Evolutionary conservation across 23 tunicate genomes (phyloP).

Genomic region (Diplosoma virens): DNA sequence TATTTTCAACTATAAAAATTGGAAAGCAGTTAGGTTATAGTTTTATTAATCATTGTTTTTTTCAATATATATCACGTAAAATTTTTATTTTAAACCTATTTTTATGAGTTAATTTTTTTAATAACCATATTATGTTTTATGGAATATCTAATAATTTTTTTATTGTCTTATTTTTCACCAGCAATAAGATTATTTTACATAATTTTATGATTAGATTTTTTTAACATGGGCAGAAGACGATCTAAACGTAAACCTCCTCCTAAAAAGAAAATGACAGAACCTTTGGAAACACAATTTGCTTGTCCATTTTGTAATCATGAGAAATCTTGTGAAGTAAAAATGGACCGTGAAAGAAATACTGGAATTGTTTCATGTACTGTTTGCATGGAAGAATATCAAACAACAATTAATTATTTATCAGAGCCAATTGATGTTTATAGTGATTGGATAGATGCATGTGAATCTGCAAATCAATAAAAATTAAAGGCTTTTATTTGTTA

Average conservation of each 20-base stretch:
- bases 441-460: conserved; percentile 99
- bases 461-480: conserved; percentile 90
- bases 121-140: too few relatives aligned
- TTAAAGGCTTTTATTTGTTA: too few relatives aligned
- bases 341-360: conserved; percentile 87
- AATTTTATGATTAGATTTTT: too few relatives aligned
- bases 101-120: too few relatives aligned
- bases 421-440: conserved; percentile 96
- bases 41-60: too few relatives aligned
- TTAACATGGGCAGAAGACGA: conserved; percentile 96
- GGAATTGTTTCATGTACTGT: conserved; percentile 89
- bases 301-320: conserved; percentile 99
- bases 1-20: too few relatives aligned
- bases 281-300: conserved; percentile 80
- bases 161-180: too few relatives aligned
- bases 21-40: too few relatives aligned
- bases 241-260: conserved; percentile 97
- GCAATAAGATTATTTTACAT: too few relatives aligned
- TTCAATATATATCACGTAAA: too few relatives aligned
- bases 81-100: too few relatives aligned
- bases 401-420: conserved; percentile 94
- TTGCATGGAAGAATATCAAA: conserved; percentile 98
- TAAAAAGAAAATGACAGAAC: conserved; percentile 87
- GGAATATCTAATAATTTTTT: too few relatives aligned
- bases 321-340: conserved; percentile 96